Percentiles rank a stretch among this genome's conserved stretches.
These are phyloP conservation scores for Craterocephalus amniculus DNA, from an alignment of 2,797 vertebrate species.

Conservation along the genomic window DNA sequence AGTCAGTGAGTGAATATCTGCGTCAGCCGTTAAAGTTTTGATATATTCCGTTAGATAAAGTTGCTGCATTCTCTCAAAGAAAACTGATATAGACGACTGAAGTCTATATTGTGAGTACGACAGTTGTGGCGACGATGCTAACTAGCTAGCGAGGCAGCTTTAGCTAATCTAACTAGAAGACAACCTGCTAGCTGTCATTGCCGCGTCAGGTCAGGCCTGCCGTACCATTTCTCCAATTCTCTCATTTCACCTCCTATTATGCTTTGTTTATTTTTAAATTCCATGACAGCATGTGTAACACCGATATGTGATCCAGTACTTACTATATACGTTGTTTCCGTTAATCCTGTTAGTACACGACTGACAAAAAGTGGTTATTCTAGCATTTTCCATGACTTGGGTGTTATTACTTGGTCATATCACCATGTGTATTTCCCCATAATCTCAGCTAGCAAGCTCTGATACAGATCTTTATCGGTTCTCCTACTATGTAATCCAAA, in stretches of 20 bases:
- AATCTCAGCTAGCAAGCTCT: slow-evolving; percentile 22
- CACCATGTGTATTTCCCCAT: slow-evolving; percentile 37
- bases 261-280: not conserved
- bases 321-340: not conserved
- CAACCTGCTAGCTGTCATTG: slow-evolving; percentile 67
- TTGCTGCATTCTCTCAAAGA: not conserved
- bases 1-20: not conserved
- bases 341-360: not conserved
- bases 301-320: not conserved
- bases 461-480: slow-evolving; percentile 26
- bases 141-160: slow-evolving; percentile 33
- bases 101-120: not conserved
- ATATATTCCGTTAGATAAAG: too few relatives aligned
- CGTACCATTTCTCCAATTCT: slow-evolving; percentile 28
- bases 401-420: slow-evolving; percentile 42
- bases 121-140: slow-evolving; percentile 43
- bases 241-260: not conserved
- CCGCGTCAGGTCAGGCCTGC: slow-evolving; percentile 67
- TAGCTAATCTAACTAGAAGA: slow-evolving; percentile 45
- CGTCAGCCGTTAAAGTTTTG: rapidly evolving
- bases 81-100: not conserved
- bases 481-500: slow-evolving; percentile 28
- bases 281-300: not conserved
- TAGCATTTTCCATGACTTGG: slow-evolving; percentile 50
- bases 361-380: slow-evolving; percentile 29